These are phyloP conservation scores for Pelvicachromis taeniatus DNA, from an alignment of 2,113 vertebrate species.

Conservation along the genomic window DNA sequence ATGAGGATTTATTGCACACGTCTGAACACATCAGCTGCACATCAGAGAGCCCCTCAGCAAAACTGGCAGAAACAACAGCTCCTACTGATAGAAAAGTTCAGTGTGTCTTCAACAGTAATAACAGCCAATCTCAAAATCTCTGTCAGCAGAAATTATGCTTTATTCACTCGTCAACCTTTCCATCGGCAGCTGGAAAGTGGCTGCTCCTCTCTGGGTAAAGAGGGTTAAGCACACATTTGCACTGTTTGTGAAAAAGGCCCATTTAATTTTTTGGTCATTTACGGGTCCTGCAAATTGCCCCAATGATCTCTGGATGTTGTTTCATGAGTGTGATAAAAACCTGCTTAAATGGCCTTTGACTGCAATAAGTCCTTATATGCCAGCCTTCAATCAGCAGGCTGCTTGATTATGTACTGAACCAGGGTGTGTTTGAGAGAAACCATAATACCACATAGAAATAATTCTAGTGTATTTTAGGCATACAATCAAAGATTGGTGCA, in stretches of 20 bases:
- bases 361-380: background rate
- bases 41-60: background rate
- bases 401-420: background rate
- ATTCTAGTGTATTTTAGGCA: background rate
- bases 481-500: background rate
- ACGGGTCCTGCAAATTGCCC: background rate
- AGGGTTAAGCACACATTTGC: background rate
- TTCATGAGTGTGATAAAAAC: background rate
- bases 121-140: background rate
- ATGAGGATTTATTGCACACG: background rate
- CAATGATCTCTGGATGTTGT: background rate
- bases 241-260: background rate
- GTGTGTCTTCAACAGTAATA: background rate
- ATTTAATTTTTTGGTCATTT: background rate
- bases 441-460: background rate
- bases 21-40: background rate
- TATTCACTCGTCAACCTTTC: no score
- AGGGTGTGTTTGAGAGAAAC: background rate
- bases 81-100: background rate
- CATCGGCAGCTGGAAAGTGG: background rate
- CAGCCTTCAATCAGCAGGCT: background rate
- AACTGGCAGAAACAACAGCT: background rate
- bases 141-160: background rate
- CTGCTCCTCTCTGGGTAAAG: background rate
- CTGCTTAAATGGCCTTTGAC: background rate